Evolutionary conservation across 23 tunicate species (phyloP), one percentile per base, ranked within the genome.

Genomic region (Pegea sp.): DNA sequence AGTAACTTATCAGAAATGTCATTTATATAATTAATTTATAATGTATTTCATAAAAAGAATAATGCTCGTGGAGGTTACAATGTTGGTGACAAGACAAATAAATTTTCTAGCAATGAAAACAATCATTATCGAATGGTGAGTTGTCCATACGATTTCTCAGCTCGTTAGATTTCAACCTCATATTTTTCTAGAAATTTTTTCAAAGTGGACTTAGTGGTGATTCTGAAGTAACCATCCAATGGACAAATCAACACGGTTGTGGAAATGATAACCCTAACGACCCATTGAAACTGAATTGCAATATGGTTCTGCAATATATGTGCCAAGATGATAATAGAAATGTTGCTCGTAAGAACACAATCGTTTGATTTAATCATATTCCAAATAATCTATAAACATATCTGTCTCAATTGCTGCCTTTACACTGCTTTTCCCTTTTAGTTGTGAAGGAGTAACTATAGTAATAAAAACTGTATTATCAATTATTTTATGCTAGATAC

Each of bases 201-300:
- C 74, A 75, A 70, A 87, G 88, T 62, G 69, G 91, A 28, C 5
- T 20, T 44, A 26, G 44, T 31, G 98, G 91, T 22, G 49, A 62
- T 13, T 31, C 75, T n/a, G 98, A 78, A 42, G 63, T 90, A 0
- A 49, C 52, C 4, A 26, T 90, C 3, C 71, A 78, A 60, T 90
- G 98, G 98, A 76, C 90, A 19, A 68, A 72, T 59, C 93, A 91
- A 30, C 99, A 91, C 43, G 99, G 99, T 1, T 91, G 99, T 59
- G 99, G 99, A 5, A 77, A 72, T 2, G 60, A 71, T 57, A 86
- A 78, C 44, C 65, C 60, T 30, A 62, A 49, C 54, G 66, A 65
- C 31, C 76, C 77, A 2, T 81, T 74, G 46, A 78, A 81, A 44
- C 38, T 62, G 16, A 69, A 91, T 53, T 91, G 99, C 69, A 72